Base-by-base conservation (phyloP, 30 jellyfish, hydroid and myxozoan genomes). In the Pseudorhiza aurosa region DNA sequence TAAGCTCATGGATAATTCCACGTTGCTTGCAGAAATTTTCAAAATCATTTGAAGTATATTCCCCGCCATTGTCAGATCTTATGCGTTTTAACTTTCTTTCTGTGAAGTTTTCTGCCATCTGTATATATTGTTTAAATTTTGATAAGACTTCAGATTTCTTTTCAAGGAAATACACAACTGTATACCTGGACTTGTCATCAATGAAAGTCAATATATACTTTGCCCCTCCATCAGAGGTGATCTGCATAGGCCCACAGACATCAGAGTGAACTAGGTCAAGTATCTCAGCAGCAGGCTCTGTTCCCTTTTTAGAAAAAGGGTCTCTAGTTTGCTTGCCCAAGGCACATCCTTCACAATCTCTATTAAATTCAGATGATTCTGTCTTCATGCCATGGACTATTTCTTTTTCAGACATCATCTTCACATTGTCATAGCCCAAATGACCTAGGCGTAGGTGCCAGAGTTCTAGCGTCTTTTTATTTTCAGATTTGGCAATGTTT, bases 261-360 rank as follows among this genome's bases (percentile, higher is more conserved):
- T 80, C 91, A 49, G 86, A 63, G 58, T 62, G 85, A 1, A 80
- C 27, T 4, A 63, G 65, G 22, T 65, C 86, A 2, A 80, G 77
- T 28, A 65, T 63, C 45, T 65, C 65, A 31, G 56, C 10, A 26
- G 43, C 44, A 5, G 33, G 64, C 15, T 45, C 21, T 40, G 18
- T 21, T 18, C 75, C 18, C n/a, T 25, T 62, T 28, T 46, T 80
- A 27, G 91, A 65, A 56, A 80, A 80, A 2, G 84, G 74, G 30
- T 80, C 24, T 2, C 84, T 43, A 26, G 46, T 14, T 35, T 39
- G 76, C 39, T 80, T 80, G 21, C 91, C 91, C 40, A 45, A 6
- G 1, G 91, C 91, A 65, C 91, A 82, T 1, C 94, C 94, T 65
- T 62, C 85, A 65, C 91, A 80, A 18, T 49, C 26, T 65, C 85